Percentiles rank a stretch among this genome's conserved stretches.
These are phyloP conservation scores for Dioctria linearis DNA, from an alignment of 2,888 invertebrate species.

Conservation along the genomic window DNA sequence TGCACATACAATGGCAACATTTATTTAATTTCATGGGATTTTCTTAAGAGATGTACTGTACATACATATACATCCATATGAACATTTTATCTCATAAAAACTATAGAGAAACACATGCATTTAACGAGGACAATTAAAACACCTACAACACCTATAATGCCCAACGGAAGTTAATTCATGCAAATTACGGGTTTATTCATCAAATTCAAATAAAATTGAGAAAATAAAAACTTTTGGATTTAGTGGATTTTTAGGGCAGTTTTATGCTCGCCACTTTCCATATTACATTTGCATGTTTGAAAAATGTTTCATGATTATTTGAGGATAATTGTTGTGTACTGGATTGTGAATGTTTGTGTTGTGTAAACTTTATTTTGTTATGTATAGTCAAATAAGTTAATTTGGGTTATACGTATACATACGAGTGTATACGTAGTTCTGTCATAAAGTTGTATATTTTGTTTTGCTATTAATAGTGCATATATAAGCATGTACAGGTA, in stretches of 20 bases:
- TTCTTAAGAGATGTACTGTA: neutral
- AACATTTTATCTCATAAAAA: neutral
- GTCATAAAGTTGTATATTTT: too few species aligned
- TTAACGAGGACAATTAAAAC: constrained; percentile 11
- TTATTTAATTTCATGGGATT: constrained; percentile 25
- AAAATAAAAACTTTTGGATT: neutral
- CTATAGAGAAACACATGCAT: constrained; percentile 20
- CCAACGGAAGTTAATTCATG: constrained; percentile 1
- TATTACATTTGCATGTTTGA: neutral
- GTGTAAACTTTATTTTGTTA: too few species aligned
- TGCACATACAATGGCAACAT: constrained; percentile 44
- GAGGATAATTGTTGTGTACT: neutral
- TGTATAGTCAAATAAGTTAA: too few species aligned
- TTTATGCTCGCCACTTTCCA: neutral
- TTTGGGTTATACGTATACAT: too few species aligned
- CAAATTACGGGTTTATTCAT: constrained; percentile 26
- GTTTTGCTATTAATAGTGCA: too few species aligned
- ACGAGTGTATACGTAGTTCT: too few species aligned
- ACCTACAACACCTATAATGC: neutral
- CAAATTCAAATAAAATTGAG: constrained; percentile 7
- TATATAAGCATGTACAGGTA: too few species aligned
- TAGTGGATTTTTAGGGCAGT: neutral
- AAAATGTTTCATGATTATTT: neutral
- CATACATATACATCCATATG: neutral
- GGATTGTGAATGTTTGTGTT: neutral